phyloP scores from a whole-genome alignment of 2,113 vertebrate species.

The Bothrops jararaca region DNA sequence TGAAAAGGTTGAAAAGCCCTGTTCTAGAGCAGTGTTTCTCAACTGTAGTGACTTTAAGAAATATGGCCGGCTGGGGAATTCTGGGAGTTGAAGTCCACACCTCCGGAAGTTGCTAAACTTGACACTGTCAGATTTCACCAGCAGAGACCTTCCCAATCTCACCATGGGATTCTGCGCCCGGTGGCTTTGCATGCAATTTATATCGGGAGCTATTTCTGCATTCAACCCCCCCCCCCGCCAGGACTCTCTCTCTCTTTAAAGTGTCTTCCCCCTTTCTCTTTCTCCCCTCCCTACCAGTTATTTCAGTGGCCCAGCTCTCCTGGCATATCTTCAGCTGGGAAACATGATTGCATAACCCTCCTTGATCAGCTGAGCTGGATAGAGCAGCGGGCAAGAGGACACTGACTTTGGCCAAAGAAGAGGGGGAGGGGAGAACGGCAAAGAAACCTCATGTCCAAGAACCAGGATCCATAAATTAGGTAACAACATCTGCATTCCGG shows the following conservation, averaged over 20 bases:
- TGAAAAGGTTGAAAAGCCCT: too few relatives aligned
- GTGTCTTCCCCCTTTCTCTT: neutral
- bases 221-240: too few relatives aligned
- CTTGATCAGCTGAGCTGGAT: neutral
- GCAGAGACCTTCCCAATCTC: neutral
- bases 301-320: neutral
- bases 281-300: rapidly evolving
- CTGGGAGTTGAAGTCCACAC: neutral
- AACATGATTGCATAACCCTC: neutral
- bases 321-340: neutral
- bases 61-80: neutral
- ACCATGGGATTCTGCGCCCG: too few relatives aligned
- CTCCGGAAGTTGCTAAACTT: neutral
- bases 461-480: neutral
- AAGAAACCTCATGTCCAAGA: neutral
- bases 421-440: neutral
- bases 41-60: too few relatives aligned
- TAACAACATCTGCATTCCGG: neutral
- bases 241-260: neutral
- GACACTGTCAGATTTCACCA: neutral
- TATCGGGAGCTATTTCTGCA: neutral
- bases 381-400: neutral
- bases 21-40: too few relatives aligned
- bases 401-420: neutral
- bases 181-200: neutral